Conservation (phyloP, 2,888 invertebrate species). For the Drosophila longiperda region DNA sequence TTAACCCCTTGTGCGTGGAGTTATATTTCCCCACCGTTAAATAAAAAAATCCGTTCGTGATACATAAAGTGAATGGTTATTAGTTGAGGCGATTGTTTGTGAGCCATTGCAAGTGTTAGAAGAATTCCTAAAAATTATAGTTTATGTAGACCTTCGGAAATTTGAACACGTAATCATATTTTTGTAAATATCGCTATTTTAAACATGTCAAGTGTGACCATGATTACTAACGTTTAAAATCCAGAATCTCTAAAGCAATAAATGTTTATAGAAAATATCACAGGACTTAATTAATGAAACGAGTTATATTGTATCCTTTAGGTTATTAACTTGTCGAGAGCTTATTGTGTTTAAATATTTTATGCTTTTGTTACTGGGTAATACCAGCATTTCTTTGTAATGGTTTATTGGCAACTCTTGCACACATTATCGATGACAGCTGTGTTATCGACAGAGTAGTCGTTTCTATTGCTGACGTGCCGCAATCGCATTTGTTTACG, state of each 20-base stretch:
- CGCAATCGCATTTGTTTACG: conserved; percentile 65
- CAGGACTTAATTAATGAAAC: neutral
- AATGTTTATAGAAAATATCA: neutral
- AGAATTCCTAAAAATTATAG: neutral
- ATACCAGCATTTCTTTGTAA: neutral
- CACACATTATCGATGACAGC: conserved; percentile 5
- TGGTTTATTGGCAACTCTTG: conserved; percentile 8
- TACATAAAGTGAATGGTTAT: neutral
- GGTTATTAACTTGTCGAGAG: neutral
- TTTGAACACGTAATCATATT: neutral
- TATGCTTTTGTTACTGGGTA: neutral
- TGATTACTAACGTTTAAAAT: neutral
- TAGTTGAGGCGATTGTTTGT: neutral
- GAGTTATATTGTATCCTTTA: neutral
- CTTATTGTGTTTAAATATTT: neutral
- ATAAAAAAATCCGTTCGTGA: neutral
- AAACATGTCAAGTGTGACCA: neutral
- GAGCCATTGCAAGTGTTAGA: neutral
- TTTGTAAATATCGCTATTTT: neutral
- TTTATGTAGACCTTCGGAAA: neutral
- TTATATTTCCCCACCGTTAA: neutral
- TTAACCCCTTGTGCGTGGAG: neutral
- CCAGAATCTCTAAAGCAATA: neutral
- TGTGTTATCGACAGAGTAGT: conserved; percentile 2
- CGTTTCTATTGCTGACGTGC: conserved; percentile 70